phyloP scores from a whole-genome alignment of 1,140 invertebrate genomes.

The Drosophila pachea region DNA sequence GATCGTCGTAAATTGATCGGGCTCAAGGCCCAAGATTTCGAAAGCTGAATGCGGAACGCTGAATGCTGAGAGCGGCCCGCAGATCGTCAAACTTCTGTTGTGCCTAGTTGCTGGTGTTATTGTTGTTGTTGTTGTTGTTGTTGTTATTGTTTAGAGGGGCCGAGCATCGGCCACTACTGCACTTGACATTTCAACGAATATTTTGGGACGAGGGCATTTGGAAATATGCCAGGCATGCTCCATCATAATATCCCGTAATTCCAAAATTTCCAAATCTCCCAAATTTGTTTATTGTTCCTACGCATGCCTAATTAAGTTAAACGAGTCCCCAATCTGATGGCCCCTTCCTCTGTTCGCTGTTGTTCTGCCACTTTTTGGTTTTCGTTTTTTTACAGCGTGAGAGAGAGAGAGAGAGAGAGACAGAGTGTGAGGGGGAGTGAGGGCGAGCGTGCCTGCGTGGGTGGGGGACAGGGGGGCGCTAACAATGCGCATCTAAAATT shows the following conservation, averaged over 20 bases:
- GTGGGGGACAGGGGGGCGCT: neutral
- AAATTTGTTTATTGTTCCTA: slow-evolving; percentile 42
- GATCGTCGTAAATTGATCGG: slow-evolving; percentile 11
- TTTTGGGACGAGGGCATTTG: slow-evolving; percentile 61
- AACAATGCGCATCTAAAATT: slow-evolving; percentile 40
- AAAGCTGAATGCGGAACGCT: no score
- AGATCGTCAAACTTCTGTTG: slow-evolving; percentile 18
- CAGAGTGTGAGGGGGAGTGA: neutral
- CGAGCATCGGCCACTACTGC: slow-evolving; percentile 40
- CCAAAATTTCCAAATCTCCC: slow-evolving; percentile 18
- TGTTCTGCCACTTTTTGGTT: slow-evolving; percentile 18
- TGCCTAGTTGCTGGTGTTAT: no score
- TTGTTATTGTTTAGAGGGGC: neutral
- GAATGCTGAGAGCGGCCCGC: no score
- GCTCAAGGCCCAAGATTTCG: slow-evolving; percentile 36
- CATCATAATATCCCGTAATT: slow-evolving; percentile 50
- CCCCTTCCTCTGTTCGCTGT: neutral
- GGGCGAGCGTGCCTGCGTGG: neutral
- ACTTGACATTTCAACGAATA: slow-evolving; percentile 75
- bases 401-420: slow-evolving; percentile 1
- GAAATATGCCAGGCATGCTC: slow-evolving; percentile 71
- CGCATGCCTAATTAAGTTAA: slow-evolving; percentile 48
- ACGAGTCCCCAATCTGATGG: slow-evolving; percentile 28
- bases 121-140: slow-evolving; percentile 26
- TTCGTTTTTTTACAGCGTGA: slow-evolving; percentile 2